These are phyloP conservation scores for Masticophis lateralis DNA, from an alignment of 2,797 vertebrate genomes.

Conservation along the genomic window DNA sequence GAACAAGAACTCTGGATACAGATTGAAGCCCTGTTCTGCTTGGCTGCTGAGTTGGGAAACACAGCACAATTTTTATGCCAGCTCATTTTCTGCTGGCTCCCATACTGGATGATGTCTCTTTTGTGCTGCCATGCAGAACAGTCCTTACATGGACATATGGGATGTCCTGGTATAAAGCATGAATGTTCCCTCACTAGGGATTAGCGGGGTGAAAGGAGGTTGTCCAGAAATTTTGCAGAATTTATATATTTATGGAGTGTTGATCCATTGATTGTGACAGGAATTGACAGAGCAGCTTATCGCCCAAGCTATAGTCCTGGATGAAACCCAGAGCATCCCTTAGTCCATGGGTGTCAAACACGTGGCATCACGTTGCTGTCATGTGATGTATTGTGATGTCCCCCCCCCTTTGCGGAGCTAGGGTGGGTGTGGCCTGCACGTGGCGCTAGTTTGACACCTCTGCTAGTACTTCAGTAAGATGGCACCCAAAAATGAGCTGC, in stretches of 20 bases:
- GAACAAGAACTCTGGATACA: background rate
- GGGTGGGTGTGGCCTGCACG: too few species aligned
- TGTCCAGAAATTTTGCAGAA: background rate
- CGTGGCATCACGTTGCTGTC: too few species aligned
- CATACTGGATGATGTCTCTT: background rate
- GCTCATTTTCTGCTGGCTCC: background rate
- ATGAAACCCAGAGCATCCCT: background rate
- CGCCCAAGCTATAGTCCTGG: background rate
- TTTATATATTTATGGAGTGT: too few species aligned
- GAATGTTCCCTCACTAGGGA: background rate
- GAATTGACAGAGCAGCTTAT: too few species aligned
- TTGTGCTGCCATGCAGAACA: background rate
- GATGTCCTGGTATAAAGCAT: background rate
- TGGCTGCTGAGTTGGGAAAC: background rate
- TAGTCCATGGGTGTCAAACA: too few species aligned
- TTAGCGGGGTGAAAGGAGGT: background rate
- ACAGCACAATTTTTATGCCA: background rate
- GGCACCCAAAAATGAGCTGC: background rate
- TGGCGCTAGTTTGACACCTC: too few species aligned
- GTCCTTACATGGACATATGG: background rate
- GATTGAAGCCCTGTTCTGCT: background rate
- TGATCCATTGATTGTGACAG: too few species aligned
- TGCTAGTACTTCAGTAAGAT: background rate
- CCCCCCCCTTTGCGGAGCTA: too few species aligned
- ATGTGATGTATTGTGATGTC: too few species aligned